phyloP scores from a whole-genome alignment of 2,888 invertebrate genomes.

The Rosalia funebris region DNA sequence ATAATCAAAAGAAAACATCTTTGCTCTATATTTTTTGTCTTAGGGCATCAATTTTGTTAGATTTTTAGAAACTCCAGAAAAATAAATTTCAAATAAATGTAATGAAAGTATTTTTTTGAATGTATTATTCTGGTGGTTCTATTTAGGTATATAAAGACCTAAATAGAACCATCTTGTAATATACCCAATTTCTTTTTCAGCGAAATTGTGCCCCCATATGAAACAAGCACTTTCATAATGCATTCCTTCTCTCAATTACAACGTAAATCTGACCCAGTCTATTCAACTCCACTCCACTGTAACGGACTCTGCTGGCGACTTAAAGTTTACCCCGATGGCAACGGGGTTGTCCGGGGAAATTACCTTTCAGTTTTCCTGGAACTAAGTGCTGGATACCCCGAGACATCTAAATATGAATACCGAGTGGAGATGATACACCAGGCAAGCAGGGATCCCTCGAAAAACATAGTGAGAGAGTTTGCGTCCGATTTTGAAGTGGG shows the following conservation, averaged over 20 bases:
- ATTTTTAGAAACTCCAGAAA: no score
- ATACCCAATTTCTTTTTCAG: slow-evolving; percentile 67
- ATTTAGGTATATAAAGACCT: no score
- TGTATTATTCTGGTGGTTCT: no score
- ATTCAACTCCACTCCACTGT: slow-evolving; percentile 87
- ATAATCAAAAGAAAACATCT: no score
- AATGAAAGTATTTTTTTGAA: no score
- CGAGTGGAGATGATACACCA: slow-evolving; percentile 96
- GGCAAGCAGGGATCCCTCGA: slow-evolving; percentile 80
- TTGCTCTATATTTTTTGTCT: no score
- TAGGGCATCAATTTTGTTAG: no score
- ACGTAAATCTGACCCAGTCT: slow-evolving; percentile 90
- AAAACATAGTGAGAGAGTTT: slow-evolving; percentile 93
- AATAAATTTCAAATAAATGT: no score
- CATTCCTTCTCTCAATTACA: slow-evolving; percentile 86
- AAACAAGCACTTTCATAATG: slow-evolving; percentile 88
- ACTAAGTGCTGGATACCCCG: slow-evolving; percentile 87
- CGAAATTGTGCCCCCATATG: slow-evolving; percentile 93
- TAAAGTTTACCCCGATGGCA: slow-evolving; percentile 92
- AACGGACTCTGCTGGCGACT: slow-evolving; percentile 92
- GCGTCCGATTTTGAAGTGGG: slow-evolving; percentile 96
- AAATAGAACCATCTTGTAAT: no score
- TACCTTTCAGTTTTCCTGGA: slow-evolving; percentile 94
- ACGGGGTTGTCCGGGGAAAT: slow-evolving; percentile 91
- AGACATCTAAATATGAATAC: slow-evolving; percentile 95